Percentiles rank a stretch among this genome's conserved stretches.
Evolutionary conservation across 2,888 invertebrate genomes (phyloP).

Genomic region (Emesis castigata): DNA sequence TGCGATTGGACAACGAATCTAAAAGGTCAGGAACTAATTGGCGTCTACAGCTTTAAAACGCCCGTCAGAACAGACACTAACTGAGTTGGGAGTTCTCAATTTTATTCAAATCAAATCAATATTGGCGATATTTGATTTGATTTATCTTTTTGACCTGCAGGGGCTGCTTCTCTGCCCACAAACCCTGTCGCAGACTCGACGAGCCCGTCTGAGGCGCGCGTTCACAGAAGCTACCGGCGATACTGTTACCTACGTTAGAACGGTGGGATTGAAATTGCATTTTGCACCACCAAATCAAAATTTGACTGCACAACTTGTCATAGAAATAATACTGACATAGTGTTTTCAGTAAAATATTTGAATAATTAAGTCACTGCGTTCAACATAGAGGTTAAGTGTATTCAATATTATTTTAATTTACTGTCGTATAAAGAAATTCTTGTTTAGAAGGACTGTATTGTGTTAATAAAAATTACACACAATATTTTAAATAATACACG

Average conservation of each 20-base stretch:
- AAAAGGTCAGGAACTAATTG: background rate
- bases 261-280: constrained; percentile 90
- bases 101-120: constrained; percentile 74
- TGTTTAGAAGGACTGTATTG: too few relatives aligned
- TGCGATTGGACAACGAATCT: background rate
- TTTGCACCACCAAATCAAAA: constrained; percentile 79
- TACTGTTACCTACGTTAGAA: constrained; percentile 96
- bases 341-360: too few relatives aligned
- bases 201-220: constrained; percentile 95
- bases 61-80: constrained; percentile 20
- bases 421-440: too few relatives aligned
- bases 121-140: constrained; percentile 80
- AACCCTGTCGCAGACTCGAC: constrained; percentile 96
- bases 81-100: constrained; percentile 75
- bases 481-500: too few relatives aligned
- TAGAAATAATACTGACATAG: background rate
- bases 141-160: constrained; percentile 88
- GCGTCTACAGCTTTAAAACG: background rate
- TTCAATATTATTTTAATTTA: too few relatives aligned
- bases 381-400: too few relatives aligned
- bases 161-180: constrained; percentile 97
- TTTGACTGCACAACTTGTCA: constrained; percentile 82
- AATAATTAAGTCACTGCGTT: too few relatives aligned
- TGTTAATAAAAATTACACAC: too few relatives aligned
- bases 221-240: constrained; percentile 97